A percentile compares a stretch with the other conserved stretches of the same genome.
Evolutionary conservation across 2,113 vertebrate species (phyloP).

Genomic region (Heliornis fulica): DNA sequence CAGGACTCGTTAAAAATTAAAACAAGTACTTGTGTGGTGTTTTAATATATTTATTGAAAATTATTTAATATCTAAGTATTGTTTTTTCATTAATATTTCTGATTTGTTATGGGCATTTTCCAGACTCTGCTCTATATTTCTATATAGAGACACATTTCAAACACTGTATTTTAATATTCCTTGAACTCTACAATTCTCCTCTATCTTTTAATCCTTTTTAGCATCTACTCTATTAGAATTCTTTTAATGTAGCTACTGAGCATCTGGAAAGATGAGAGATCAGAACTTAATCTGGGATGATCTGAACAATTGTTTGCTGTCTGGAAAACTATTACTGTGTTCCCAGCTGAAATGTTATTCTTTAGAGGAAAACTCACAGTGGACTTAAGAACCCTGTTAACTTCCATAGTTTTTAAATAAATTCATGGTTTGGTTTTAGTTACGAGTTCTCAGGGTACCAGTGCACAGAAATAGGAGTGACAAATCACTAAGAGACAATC

Average conservation of each 20-base stretch:
- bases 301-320: not conserved
- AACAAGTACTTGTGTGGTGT: not conserved
- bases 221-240: not conserved
- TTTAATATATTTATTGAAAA: not conserved
- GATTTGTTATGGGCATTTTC: not conserved
- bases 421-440: not conserved
- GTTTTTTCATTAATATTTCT: not conserved
- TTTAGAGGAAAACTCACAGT: not conserved
- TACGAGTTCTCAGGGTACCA: not conserved
- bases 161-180: not conserved
- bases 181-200: not conserved
- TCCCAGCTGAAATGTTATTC: not conserved
- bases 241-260: not conserved
- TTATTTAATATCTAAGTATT: not conserved
- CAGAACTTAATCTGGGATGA: not conserved
- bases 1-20: not conserved
- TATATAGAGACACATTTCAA: not conserved
- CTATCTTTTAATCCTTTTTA: not conserved
- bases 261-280: not conserved
- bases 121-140: not conserved
- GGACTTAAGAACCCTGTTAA: not conserved
- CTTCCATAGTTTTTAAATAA: not conserved
- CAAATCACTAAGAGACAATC: slow-evolving; percentile 13
- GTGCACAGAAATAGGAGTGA: slow-evolving; percentile 22
- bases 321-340: not conserved